Percentiles rank a stretch among this genome's conserved stretches.
phyloP scores from a whole-genome alignment of 2,888 invertebrate species.

The Microplitis manilae region DNA sequence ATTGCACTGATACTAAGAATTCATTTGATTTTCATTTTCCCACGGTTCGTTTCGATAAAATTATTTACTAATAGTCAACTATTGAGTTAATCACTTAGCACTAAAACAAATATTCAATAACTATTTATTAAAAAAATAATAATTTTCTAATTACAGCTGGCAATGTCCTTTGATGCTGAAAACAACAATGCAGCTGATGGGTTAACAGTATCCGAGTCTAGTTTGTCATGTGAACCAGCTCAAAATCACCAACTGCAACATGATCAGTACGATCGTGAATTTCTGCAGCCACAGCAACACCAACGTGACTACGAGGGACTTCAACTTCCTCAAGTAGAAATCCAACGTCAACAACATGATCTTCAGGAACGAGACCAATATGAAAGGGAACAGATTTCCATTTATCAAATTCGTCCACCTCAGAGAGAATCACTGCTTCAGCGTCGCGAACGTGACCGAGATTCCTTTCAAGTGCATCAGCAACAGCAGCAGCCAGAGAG shows the following conservation, averaged over 20 bases:
- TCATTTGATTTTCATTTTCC: conserved; percentile 4
- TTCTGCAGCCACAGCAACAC: conserved; percentile 31
- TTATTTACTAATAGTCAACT: background rate
- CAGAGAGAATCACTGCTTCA: conserved; percentile 29
- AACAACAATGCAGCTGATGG: conserved; percentile 47
- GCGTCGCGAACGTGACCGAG: conserved; percentile 40
- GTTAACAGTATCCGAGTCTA: conserved; percentile 45
- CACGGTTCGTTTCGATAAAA: conserved; percentile 21
- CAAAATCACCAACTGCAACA: conserved; percentile 43
- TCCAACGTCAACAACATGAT: conserved; percentile 35
- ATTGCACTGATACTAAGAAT: background rate
- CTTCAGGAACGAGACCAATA: conserved; percentile 20
- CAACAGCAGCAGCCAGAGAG: conserved; percentile 28
- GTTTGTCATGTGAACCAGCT: conserved; percentile 48
- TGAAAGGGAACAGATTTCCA: conserved; percentile 34
- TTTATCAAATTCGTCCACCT: conserved; percentile 26
- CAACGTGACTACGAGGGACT: background rate
- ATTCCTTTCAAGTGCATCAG: conserved; percentile 22
- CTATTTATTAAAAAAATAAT: background rate
- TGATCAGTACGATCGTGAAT: conserved; percentile 35
- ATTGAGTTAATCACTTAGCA: conserved; percentile 1
- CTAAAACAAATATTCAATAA: conserved; percentile 1
- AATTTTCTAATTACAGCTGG: conserved; percentile 51
- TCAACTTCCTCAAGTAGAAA: conserved; percentile 35
- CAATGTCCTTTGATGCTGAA: conserved; percentile 56